Conservation (phyloP, 2,888 invertebrate species). For the Macaria liturata region DNA sequence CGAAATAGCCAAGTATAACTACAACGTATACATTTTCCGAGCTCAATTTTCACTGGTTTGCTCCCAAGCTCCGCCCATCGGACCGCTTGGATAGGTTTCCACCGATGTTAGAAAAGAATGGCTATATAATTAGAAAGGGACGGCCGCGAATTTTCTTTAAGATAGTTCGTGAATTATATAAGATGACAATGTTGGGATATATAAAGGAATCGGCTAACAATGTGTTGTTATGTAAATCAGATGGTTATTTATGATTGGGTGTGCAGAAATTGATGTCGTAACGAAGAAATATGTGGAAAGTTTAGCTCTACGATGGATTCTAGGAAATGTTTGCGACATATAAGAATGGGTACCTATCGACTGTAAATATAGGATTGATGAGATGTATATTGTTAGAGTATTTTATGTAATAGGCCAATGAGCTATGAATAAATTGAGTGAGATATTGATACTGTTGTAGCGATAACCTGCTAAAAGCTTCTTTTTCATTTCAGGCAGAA, state of each 20-base stretch:
- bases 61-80: conserved; percentile 68
- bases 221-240: conserved; percentile 77
- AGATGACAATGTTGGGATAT: conserved; percentile 68
- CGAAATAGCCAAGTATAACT: conserved; percentile 45
- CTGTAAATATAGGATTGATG: too few species aligned
- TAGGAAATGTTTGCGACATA: conserved; percentile 17
- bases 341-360: too few species aligned
- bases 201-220: conserved; percentile 68
- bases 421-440: too few species aligned
- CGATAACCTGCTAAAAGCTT: too few species aligned
- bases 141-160: conserved; percentile 70
- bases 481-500: too few species aligned
- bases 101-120: conserved; percentile 55
- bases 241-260: conserved; percentile 68
- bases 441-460: too few species aligned
- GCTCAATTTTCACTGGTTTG: conserved; percentile 57
- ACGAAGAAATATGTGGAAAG: conserved; percentile 64
- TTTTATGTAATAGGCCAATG: too few species aligned
- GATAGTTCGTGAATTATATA: conserved; percentile 75
- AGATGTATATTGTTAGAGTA: too few species aligned
- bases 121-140: conserved; percentile 66
- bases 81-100: conserved; percentile 69
- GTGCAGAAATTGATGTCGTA: conserved; percentile 65
- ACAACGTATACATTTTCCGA: conserved; percentile 52
- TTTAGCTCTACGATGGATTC: conserved; percentile 40